Base-by-base conservation (phyloP, 2,888 invertebrate genomes). In the Ommatoiulus sabulosus region DNA sequence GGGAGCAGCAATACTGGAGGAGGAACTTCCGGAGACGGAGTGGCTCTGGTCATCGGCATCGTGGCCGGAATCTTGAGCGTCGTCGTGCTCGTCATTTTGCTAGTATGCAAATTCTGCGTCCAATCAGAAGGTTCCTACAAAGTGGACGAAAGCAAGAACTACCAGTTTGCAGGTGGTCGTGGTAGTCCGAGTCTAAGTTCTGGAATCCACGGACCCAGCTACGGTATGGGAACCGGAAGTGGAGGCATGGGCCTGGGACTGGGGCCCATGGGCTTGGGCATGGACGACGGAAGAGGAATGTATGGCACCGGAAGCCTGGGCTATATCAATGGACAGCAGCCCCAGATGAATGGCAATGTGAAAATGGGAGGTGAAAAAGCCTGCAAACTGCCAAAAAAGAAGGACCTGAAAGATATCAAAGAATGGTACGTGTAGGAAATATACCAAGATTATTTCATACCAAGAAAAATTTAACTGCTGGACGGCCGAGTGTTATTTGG, bases 41-140 rank as follows among this genome's bases (percentile, higher is more conserved):
- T 89, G 0, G 96, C 96, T 6, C 94, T 97, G 91, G 96, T 97
- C 89, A 96, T 97, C 89, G 96, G 97, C 90, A 97, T 98, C 91
- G 97, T 97, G 89, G 97, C 97, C 3, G 97, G 97, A 86, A 96
- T 97, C 72, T 94, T 97, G 90, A 98, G 98, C 92, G 97, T 97
- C 52, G 96, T 98, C 90, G 96, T 98, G 88, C 94, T 98, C 90
- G 95, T 98, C 90, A 96, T 98, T 89, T 92, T 93, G 44, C 95
- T 99, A 90, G 97, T 98, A 91, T 95, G 98, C 91, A 97, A 97
- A 93, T 96, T 97, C 93, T 95, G 96, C 92, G 94, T 95, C 92
- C 95, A 97, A 90, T 95, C 97, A 88, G 97, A 97, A 92, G 96
- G 96, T n/a, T 96, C 96, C 89, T 98, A 98, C 93, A 98, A 98